phyloP scores from a whole-genome alignment of 1,140 invertebrate species.

The Camponotus floridanus region DNA sequence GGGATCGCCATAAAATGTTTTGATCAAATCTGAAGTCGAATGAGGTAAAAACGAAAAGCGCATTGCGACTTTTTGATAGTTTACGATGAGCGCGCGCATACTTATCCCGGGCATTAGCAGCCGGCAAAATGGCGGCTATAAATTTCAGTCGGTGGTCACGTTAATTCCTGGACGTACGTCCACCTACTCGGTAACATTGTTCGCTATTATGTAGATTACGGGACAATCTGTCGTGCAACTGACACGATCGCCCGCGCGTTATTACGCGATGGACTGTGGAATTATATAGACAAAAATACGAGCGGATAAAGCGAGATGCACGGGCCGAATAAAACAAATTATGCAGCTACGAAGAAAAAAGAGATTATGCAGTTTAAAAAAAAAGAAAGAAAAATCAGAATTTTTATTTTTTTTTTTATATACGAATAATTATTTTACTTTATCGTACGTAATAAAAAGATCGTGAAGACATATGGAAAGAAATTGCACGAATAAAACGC shows the following conservation, averaged over 20 bases:
- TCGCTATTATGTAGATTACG: constrained; percentile 61
- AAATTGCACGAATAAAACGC: no score
- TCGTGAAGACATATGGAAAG: no score
- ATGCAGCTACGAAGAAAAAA: no score
- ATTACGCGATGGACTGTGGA: constrained; percentile 22
- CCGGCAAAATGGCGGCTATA: constrained; percentile 55
- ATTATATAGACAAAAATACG: constrained; percentile 4
- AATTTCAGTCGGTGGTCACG: constrained; percentile 51
- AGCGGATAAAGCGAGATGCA: neutral
- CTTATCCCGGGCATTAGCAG: constrained; percentile 56
- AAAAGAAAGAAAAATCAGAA: neutral
- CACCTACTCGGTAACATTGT: constrained; percentile 60
- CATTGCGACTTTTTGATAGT: constrained; percentile 22
- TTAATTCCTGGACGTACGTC: constrained; percentile 48
- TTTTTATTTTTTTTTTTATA: neutral
- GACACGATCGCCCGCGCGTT: constrained; percentile 55
- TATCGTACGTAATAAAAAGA: no score
- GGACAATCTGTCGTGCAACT: constrained; percentile 40
- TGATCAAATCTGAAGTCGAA: neutral
- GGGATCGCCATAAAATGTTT: neutral
- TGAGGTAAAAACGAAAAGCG: constrained; percentile 17
- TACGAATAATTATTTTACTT: no score
- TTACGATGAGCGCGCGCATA: constrained; percentile 9
- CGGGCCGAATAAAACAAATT: neutral
- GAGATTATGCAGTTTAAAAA: no score